Evolutionary conservation across 1,140 invertebrate species (phyloP).

Genomic region (Dendrolimus punctatus): DNA sequence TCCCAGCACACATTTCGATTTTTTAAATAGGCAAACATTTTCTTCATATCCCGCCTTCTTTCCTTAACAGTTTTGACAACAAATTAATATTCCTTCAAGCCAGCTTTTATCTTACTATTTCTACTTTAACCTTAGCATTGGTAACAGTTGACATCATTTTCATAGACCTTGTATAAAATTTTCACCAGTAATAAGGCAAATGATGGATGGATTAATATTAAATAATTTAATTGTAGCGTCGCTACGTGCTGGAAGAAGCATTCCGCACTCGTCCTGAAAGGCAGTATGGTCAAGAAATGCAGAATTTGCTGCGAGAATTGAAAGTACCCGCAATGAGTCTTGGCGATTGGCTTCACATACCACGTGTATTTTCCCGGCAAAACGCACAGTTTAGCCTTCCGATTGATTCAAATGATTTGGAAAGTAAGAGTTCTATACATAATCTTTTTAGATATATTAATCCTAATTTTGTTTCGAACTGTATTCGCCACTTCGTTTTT

Average conservation of each 20-base stretch:
- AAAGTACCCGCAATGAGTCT: constrained; percentile 52
- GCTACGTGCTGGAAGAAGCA: constrained; percentile 78
- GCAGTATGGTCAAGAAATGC: constrained; percentile 47
- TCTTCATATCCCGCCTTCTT: too few relatives aligned
- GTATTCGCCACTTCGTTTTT: too few relatives aligned
- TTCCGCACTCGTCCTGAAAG: constrained; percentile 67
- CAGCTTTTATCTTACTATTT: too few relatives aligned
- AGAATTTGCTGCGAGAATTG: constrained; percentile 34
- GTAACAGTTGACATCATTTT: too few relatives aligned
- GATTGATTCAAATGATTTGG: constrained; percentile 73
- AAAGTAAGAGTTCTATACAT: constrained; percentile 48
- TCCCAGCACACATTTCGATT: too few relatives aligned
- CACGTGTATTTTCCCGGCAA: constrained; percentile 76
- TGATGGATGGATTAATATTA: neutral
- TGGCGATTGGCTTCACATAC: constrained; percentile 73
- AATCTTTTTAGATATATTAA: too few relatives aligned
- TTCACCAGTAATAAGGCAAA: too few relatives aligned
- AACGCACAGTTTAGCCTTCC: constrained; percentile 78
- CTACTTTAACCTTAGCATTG: too few relatives aligned
- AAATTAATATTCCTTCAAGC: too few relatives aligned
- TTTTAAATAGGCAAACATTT: neutral
- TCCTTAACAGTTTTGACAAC: too few relatives aligned
- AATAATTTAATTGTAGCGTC: constrained; percentile 37
- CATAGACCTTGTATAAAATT: too few relatives aligned
- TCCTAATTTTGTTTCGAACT: too few relatives aligned